Percentiles rank a stretch among this genome's conserved stretches.
Evolutionary conservation across 1,140 invertebrate species (phyloP).

Genomic region (Trachymyrmex septentrionalis): DNA sequence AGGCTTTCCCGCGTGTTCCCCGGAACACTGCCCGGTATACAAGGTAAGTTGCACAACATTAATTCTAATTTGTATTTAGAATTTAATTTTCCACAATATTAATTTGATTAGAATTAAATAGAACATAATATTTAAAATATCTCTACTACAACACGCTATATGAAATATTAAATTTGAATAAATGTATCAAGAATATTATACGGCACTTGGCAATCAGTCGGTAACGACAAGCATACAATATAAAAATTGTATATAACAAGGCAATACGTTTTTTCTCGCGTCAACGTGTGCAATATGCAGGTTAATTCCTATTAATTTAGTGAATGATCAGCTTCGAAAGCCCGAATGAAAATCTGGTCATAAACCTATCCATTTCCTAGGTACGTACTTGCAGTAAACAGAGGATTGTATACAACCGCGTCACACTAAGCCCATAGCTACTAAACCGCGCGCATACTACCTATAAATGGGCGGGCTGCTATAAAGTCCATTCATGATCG

Average conservation of each 20-base stretch:
- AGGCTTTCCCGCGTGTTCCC: constrained; percentile 87
- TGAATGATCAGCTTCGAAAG: constrained; percentile 43
- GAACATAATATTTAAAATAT: neutral
- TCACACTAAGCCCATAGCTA: constrained; percentile 76
- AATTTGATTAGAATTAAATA: neutral
- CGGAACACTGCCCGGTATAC: constrained; percentile 86
- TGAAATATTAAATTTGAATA: neutral
- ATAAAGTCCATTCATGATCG: constrained; percentile 83
- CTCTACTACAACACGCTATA: neutral
- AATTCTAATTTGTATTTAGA: neutral
- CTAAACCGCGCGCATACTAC: constrained; percentile 78
- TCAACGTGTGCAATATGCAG: neutral
- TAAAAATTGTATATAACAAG: neutral
- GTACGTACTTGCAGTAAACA: constrained; percentile 75
- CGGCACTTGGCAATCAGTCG: constrained; percentile 76
- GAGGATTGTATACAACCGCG: constrained; percentile 75
- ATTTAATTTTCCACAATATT: neutral
- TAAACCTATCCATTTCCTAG: constrained; percentile 66
- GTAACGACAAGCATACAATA: neutral
- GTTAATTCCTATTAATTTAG: constrained; percentile 44
- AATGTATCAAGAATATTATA: neutral
- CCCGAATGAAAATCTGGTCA: constrained; percentile 61
- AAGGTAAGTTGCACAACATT: constrained; percentile 82
- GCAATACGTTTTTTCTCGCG: neutral
- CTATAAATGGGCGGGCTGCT: constrained; percentile 78